Evolutionary conservation across 1,140 invertebrate species (phyloP), one percentile per base, ranked within the genome.

Genomic region (Xylocopa sonorina): DNA sequence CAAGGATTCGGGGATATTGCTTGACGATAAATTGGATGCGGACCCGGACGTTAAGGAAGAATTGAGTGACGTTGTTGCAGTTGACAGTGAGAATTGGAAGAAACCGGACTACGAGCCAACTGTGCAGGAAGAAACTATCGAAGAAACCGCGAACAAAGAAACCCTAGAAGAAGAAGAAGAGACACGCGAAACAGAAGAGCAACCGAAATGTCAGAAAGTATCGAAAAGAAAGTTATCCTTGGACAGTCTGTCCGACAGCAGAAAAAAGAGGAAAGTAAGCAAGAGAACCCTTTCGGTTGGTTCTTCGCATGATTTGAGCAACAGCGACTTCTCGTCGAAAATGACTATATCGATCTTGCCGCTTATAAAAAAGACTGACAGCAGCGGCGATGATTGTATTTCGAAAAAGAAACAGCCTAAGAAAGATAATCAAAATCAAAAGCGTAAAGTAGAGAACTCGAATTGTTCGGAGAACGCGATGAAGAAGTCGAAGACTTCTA

Each of bases 141-240:
- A 91, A 48, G 84, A 88, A 43, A 66, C 84, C 27, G 43, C 85
- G 48, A 82, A 87, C 14, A 69, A 87, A 29, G 78, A 84, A 21
- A 43, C 64, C 2, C 60, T 69, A 14, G 67, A 84, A 2, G 71
- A 83, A 7, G 82, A 83, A 0, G 64, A 78, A 5, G 86, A 81
- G 4, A n/a, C n/a, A n/a, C n/a, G n/a, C n/a, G n/a, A n/a, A n/a
- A n/a, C n/a, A n/a, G 78, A 80, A 9, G 93, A 94, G 64, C 87
- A 93, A 53, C 91, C 93, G 71, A 95, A 94, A 87, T 91, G 94
- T 68, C 92, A 94, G 80, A 95, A 94, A 85, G 89, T 94, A 34
- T 80, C 82, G 2, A 94, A 93, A 6, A 88, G 93, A 43, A 90
- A 92, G 69, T 77, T 92, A 27, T 90, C 92, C 3, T 53, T 92